Evolutionary conservation across 2,797 vertebrate species (phyloP).

Genomic region (Botia kubotai): DNA sequence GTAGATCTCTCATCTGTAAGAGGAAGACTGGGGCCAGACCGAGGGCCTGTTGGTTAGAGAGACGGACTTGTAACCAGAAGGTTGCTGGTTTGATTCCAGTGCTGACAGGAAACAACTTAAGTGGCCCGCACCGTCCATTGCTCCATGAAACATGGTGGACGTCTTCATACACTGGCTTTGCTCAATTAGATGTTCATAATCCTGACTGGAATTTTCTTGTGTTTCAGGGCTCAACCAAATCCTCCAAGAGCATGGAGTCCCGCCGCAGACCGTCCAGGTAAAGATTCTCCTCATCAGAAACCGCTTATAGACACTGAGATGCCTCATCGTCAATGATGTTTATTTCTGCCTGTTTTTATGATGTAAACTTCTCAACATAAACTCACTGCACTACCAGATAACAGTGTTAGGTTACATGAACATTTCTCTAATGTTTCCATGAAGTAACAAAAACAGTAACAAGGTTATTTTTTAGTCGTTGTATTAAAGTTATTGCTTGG

Average conservation of each 20-base stretch:
- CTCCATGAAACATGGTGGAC: too few species aligned
- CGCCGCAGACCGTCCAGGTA: constrained; percentile 86
- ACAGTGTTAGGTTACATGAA: too few species aligned
- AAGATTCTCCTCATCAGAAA: constrained; percentile 48
- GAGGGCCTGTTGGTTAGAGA: too few species aligned
- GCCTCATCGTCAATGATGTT: neutral
- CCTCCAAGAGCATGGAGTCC: constrained; percentile 87
- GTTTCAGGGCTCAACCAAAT: constrained; percentile 87
- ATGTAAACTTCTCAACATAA: neutral
- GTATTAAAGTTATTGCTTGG: too few species aligned
- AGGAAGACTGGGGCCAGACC: too few species aligned
- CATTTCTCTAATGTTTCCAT: too few species aligned
- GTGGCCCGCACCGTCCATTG: too few species aligned
- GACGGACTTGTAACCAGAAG: too few species aligned
- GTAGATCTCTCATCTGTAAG: constrained; percentile 12
- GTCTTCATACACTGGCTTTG: neutral
- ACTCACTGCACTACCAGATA: neutral
- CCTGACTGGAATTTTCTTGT: constrained; percentile 14
- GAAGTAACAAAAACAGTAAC: too few species aligned
- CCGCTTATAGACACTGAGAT: neutral
- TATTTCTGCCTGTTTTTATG: neutral
- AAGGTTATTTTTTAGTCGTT: too few species aligned
- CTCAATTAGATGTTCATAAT: neutral
- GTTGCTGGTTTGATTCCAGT: too few species aligned
- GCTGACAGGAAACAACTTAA: too few species aligned